These are phyloP conservation scores for Rhynchotus rufescens DNA, from an alignment of 2,797 vertebrate genomes.

Conservation along the genomic window DNA sequence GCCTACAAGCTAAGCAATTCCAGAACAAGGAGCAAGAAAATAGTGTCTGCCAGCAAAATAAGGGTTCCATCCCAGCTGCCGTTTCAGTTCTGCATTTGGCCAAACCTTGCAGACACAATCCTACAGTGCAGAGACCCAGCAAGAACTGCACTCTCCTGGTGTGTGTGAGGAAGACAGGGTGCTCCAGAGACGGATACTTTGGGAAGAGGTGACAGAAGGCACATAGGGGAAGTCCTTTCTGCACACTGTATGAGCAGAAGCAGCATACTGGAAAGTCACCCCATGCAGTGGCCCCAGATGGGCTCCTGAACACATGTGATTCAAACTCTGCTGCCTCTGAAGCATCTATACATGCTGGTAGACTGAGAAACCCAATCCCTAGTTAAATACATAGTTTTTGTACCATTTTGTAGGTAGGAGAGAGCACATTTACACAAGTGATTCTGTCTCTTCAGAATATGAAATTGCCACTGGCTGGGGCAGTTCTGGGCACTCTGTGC, in stretches of 20 bases:
- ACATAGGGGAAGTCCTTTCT: not conserved
- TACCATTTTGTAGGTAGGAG: too few species aligned
- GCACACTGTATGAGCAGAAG: not conserved
- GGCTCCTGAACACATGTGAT: not conserved
- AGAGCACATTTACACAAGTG: too few species aligned
- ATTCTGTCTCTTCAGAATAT: too few species aligned
- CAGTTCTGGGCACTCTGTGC: too few species aligned
- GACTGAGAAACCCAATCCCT: too few species aligned
- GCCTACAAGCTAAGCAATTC: not conserved
- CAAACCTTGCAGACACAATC: not conserved
- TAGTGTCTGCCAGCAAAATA: not conserved
- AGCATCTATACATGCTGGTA: too few species aligned
- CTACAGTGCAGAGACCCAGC: too few species aligned
- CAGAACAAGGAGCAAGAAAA: not conserved
- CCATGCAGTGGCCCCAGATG: fast-evolving
- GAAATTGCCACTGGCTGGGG: too few species aligned
- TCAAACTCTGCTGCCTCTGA: too few species aligned
- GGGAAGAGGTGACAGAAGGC: not conserved
- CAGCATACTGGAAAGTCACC: not conserved
- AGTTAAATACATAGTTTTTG: too few species aligned
- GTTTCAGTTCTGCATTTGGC: not conserved
- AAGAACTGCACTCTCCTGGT: not conserved
- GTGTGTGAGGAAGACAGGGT: not conserved
- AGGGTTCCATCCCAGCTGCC: not conserved
- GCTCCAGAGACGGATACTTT: not conserved